A percentile compares a stretch with the other conserved stretches of the same genome.
Evolutionary conservation across 53 echinoderm and acorn worm species (phyloP).

Genomic region (Glandiceps talaboti): DNA sequence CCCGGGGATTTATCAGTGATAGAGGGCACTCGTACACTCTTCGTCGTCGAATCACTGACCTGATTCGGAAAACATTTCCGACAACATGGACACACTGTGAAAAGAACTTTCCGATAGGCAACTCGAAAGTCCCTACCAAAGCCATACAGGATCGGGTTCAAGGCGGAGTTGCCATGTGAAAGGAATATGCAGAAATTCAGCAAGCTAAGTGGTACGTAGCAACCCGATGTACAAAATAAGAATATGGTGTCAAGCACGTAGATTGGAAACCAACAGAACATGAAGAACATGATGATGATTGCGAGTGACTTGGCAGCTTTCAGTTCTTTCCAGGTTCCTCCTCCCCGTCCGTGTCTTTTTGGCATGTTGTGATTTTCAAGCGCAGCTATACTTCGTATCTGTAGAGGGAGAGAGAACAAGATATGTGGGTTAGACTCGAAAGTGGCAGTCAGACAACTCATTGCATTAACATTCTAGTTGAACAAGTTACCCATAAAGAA

Average conservation of each 20-base stretch:
- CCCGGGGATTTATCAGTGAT: no score
- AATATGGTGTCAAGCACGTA: constrained; percentile 37
- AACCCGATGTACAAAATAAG: background rate
- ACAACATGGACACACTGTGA: background rate
- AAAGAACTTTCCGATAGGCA: constrained; percentile 14
- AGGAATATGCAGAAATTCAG: constrained; percentile 32
- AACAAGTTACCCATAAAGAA: no score
- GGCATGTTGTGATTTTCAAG: background rate
- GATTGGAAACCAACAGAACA: constrained; percentile 68
- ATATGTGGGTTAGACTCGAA: no score
- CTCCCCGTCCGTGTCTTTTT: background rate
- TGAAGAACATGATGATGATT: constrained; percentile 58
- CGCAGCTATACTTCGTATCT: background rate
- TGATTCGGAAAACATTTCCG: background rate
- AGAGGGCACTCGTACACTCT: no score
- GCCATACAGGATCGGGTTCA: constrained; percentile 57
- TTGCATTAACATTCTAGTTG: no score
- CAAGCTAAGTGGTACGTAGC: background rate
- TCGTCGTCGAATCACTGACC: background rate
- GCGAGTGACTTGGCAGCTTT: constrained; percentile 61
- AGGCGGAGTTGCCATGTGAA: constrained; percentile 46
- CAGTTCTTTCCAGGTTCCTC: constrained; percentile 24
- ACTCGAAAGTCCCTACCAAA: constrained; percentile 59
- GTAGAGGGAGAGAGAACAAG: no score
- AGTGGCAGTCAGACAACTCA: no score